phyloP scores from a whole-genome alignment of 2,888 invertebrate genomes.

The Noctua comes region DNA sequence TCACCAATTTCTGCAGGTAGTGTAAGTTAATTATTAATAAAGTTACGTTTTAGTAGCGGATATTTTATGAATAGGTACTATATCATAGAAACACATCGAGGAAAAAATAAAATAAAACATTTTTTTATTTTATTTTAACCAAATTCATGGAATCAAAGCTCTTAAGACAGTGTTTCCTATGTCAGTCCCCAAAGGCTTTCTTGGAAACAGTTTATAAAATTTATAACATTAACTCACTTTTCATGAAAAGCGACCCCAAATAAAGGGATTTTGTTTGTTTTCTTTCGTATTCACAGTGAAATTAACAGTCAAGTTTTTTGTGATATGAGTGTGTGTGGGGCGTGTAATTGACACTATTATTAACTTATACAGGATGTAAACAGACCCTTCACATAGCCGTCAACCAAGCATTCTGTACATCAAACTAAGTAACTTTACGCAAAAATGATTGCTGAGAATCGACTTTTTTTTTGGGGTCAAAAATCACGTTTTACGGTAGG shows the following conservation, averaged over 20 bases:
- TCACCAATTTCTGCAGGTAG: background rate
- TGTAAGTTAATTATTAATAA: too few species aligned
- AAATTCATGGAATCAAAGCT: background rate
- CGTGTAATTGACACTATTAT: background rate
- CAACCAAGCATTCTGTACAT: too few species aligned
- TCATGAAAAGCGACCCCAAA: background rate
- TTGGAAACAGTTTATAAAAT: background rate
- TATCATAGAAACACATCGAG: background rate
- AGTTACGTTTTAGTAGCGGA: background rate
- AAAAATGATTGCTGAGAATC: too few species aligned
- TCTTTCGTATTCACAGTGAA: background rate
- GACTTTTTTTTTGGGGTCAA: too few species aligned
- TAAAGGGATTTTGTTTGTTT: slow-evolving; percentile 7
- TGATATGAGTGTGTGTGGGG: background rate
- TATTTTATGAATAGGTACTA: background rate
- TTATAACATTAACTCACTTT: background rate
- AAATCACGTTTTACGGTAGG: too few species aligned
- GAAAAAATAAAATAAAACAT: background rate
- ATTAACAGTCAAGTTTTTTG: slow-evolving; percentile 6
- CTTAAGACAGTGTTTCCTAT: background rate
- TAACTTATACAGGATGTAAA: too few species aligned
- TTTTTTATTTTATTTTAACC: background rate
- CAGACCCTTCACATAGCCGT: too few species aligned
- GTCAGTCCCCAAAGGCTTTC: background rate
- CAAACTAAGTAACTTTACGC: too few species aligned